Base-by-base conservation (phyloP, 2,797 vertebrate species). In the Anomalospiza imberbis region DNA sequence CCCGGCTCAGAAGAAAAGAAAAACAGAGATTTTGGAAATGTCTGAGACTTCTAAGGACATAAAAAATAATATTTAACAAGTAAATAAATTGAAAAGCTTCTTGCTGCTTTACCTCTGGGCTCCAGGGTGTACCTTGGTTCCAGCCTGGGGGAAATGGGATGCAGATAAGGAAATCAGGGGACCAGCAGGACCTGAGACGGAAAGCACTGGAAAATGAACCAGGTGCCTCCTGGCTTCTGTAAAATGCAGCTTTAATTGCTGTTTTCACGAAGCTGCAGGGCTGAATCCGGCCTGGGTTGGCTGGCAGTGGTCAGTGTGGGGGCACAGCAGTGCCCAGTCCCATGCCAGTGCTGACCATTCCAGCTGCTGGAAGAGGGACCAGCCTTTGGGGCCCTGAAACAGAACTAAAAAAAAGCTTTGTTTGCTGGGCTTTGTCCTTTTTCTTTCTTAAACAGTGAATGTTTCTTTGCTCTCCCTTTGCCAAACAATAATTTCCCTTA, bases 1-100 rank as follows among this genome's bases (percentile, higher is more conserved):
- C 57, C 71, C 81, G 5, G 91, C 85, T 71, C 48, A 1, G 48
- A 16, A 77, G 71, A 73, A 45, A 84, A 81, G 32, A 44, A 70
- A 89, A 92, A 50, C 71, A 80, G 12, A 42, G 45, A 54, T 92
- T 92, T 93, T 88, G 62, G 61, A 92, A 91, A 74, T 6, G 61
- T 57, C 84, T 72, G 68, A 29, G 77, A 87, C 71, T 72, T 90
- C 77, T 86, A 48, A n/a, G 3, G 42, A 57, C 45, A 50, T 38
- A 51, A 82, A 63, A 31, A 61, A 44, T 7, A 82, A 31, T 10
- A 20, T 21, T 53, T 4, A 29, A 34, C 25, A 53, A 61, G 28
- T 2, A 45, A 54, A 48, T 2, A 26, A 38, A 26, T 36, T 9
- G 36, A 29, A 76, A 79, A 76, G 24, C 31, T 48, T 51, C 28